Evolutionary conservation across 2,888 invertebrate genomes (phyloP), one percentile per base, ranked within the genome.

Genomic region (Aspidapion aeneum): DNA sequence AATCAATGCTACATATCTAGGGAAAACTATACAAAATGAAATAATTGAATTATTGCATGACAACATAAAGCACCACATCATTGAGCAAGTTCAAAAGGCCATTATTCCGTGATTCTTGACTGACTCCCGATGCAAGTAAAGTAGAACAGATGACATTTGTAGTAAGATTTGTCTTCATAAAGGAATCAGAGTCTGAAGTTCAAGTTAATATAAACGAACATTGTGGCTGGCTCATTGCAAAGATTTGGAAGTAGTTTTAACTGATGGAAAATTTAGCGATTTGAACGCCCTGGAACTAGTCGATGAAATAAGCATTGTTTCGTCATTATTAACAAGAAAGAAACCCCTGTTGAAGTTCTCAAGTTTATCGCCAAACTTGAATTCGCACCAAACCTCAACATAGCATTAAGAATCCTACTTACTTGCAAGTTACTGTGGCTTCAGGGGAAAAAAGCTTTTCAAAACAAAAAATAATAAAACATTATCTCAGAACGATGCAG

Each of bases 381-480:
- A 17, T 35, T 35, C 35, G 35, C 35, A 35, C 35, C 35, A 35
- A 35, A 35, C 21, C 60, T 9, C 50, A 54, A 22, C 21, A 35
- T 60, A 20, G 60, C 60, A 9, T 21, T 60, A 18, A 21, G 60
- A 55, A 60, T 60, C 19, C 55, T 60, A 48, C 18, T 60, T 22
- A 60, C 60, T 3, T 60, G 18, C 55, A 54, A 19, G 51, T 55
- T 16, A 55, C 55, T 35, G 60, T 60, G 3, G 55, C 60, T 7
- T 21, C 60, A 17, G 60, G 54, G 19, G 69, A 68, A 63, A 22
- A 66, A 16, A 65, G 56, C 57, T 67, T 69, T 60, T 65, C 62
- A 49, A 69, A 69, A 63, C 58, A 68, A 55, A 69, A 68, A 66
- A 55, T 70, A 57, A 70, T 70, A 51, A 68, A 68, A 66, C 67